A percentile compares a stretch with the other conserved stretches of the same genome.
phyloP scores from a whole-genome alignment of 2,888 invertebrate genomes.

The Villa cingulata region DNA sequence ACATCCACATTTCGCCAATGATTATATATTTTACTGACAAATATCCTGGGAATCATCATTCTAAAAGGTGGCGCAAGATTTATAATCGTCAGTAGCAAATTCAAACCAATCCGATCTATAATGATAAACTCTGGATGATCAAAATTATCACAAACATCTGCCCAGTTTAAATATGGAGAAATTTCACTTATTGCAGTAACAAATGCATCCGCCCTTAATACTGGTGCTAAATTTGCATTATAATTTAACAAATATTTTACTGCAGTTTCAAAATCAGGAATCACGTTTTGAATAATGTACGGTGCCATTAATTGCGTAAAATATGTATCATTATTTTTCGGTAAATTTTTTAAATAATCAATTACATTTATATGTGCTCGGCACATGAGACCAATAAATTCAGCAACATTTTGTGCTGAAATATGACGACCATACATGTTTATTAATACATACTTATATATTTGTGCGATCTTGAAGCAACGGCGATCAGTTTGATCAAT shows the following conservation, averaged over 20 bases:
- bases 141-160: conserved; percentile 78
- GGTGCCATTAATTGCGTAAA: too few species aligned
- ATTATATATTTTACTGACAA: conserved; percentile 78
- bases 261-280: conserved; percentile 21
- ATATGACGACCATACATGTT: conserved; percentile 73
- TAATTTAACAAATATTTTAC: conserved; percentile 41
- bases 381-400: conserved; percentile 75
- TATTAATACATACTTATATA: conserved; percentile 71
- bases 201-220: conserved; percentile 91
- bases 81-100: conserved; percentile 68
- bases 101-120: conserved; percentile 74
- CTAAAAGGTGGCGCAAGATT: conserved; percentile 66
- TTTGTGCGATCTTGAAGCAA: too few species aligned
- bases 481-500: too few species aligned
- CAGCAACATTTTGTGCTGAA: conserved; percentile 69
- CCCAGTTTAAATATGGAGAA: conserved; percentile 78
- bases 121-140: conserved; percentile 84
- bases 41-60: conserved; percentile 61
- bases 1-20: conserved; percentile 91
- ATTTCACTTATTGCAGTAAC: conserved; percentile 83
- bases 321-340: too few species aligned
- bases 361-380: conserved; percentile 52
- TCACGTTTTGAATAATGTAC: conserved; percentile 36
- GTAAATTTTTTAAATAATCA: conserved; percentile 57
- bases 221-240: conserved; percentile 37